phyloP scores from a whole-genome alignment of 1,140 invertebrate species.

The Pristionchus pacificus region DNA sequence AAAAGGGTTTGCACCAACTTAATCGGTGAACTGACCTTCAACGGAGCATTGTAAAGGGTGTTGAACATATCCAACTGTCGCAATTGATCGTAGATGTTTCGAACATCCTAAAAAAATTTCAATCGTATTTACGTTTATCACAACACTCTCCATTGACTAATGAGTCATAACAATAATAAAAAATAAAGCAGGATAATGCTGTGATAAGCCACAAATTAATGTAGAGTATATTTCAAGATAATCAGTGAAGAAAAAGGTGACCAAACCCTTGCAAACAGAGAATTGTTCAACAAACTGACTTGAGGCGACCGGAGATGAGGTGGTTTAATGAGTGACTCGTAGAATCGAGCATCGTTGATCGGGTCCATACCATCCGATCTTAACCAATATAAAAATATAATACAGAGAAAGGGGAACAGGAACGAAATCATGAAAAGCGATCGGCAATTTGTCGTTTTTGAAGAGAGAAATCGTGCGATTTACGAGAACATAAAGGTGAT shows the following conservation, averaged over 20 bases:
- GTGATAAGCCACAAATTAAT: too few species aligned
- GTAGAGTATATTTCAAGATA: neutral
- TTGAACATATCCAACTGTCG: constrained; percentile 36
- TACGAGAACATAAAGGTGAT: too few species aligned
- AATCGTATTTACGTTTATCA: constrained; percentile 1
- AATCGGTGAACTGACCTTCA: constrained; percentile 20
- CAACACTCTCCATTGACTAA: constrained; percentile 8
- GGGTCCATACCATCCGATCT: constrained; percentile 38
- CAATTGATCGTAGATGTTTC: constrained; percentile 33
- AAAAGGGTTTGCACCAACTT: too few species aligned
- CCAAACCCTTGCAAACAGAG: too few species aligned
- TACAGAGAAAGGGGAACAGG: constrained; percentile 1
- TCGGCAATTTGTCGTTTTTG: too few species aligned
- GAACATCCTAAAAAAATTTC: constrained; percentile 24
- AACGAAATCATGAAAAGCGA: too few species aligned
- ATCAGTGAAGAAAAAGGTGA: neutral
- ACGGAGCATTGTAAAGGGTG: constrained; percentile 28
- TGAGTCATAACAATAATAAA: too few species aligned
- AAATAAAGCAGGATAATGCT: neutral
- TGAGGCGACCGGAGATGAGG: constrained; percentile 29
- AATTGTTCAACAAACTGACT: constrained; percentile 25
- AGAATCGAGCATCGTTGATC: constrained; percentile 37
- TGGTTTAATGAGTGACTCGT: constrained; percentile 34
- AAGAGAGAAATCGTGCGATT: too few species aligned
- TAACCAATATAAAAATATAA: constrained; percentile 1